Evolutionary conservation across 2,113 vertebrate genomes (phyloP), one percentile per base, ranked within the genome.

Genomic region (Litocranius walleri): DNA sequence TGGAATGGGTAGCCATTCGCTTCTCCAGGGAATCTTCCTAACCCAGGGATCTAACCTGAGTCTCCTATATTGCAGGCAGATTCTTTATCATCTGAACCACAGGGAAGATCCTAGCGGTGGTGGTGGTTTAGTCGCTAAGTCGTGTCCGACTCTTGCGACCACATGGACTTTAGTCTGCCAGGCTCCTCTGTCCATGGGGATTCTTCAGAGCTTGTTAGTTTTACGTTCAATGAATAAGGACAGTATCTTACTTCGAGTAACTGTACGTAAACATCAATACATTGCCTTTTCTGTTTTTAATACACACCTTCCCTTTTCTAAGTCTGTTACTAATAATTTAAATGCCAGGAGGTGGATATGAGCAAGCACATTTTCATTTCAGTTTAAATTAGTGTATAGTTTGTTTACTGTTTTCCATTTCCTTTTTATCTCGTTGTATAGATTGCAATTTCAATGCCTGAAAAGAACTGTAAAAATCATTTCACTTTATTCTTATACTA

Each of bases 121-220:
- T 74, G n/a, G 21, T 74, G n/a, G n/a, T 71, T 71, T 23, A 71
- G n/a, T 40, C 0, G 3, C n/a, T 74, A 74, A 74, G 21, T 23
- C 10, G 0, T 40, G 36, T 13, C n/a, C 0, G 5, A 25, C 67
- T 13, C 67, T 74, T 74, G 19, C 0, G 5, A 74, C n/a, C 5
- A 19, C 67, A 6, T 23, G 67, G 67, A 71, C 19, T 23, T 36
- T 40, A 74, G 19, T n/a, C 67, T 74, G 10, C n/a, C n/a, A 74
- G n/a, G n/a, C 67, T 40, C 67, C n/a, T 40, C 67, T 74, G n/a
- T 40, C 67, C 67, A 40, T 40, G n/a, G n/a, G n/a, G n/a, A 40
- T 40, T 23, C 67, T 74, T 74, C 67, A 74, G 71, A 48, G 8
- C 1, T 10, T 43, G 36, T 54, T 54, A 25, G 54, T 67, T 91